A percentile compares a stretch with the other conserved stretches of the same genome.
Conservation (phyloP, 2,888 invertebrate genomes). For the Rhodophaea formosa region DNA sequence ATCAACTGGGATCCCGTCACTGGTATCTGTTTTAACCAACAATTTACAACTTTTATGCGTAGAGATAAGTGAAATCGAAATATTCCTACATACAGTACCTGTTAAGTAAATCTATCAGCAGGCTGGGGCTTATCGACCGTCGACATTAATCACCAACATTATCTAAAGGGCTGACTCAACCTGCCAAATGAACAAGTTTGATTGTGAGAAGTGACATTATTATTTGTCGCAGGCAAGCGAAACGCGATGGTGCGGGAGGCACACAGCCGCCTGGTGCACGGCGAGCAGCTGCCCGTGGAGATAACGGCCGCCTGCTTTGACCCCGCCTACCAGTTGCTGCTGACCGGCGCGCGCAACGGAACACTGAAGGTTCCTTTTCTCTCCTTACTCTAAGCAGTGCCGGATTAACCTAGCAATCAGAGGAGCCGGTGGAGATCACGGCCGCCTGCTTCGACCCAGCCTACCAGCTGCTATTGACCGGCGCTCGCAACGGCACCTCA, state of each 20-base stretch:
- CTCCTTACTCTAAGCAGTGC: background rate
- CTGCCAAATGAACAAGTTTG: no score
- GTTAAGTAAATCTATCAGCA: no score
- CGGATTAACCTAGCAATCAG: no score
- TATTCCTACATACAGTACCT: no score
- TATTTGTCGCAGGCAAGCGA: conserved; percentile 78
- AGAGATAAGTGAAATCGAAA: no score
- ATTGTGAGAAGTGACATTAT: background rate
- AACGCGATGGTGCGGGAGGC: conserved; percentile 85
- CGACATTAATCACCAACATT: no score
- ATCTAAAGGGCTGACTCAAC: no score
- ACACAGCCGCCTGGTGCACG: conserved; percentile 84
- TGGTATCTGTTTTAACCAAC: background rate
- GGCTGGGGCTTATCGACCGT: no score
- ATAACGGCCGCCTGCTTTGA: conserved; percentile 90
- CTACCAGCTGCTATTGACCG: conserved; percentile 87
- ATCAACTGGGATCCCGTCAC: conserved; percentile 90
- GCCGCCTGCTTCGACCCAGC: conserved; percentile 89
- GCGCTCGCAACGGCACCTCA: conserved; percentile 89
- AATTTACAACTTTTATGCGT: no score
- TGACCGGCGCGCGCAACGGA: conserved; percentile 90
- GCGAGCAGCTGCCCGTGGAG: conserved; percentile 84
- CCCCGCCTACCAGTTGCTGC: conserved; percentile 85
- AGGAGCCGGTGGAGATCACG: conserved; percentile 88
- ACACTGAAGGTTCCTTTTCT: conserved; percentile 76